Evolutionary conservation across 2,888 invertebrate species (phyloP).

Genomic region (Hypomecis atomaria): DNA sequence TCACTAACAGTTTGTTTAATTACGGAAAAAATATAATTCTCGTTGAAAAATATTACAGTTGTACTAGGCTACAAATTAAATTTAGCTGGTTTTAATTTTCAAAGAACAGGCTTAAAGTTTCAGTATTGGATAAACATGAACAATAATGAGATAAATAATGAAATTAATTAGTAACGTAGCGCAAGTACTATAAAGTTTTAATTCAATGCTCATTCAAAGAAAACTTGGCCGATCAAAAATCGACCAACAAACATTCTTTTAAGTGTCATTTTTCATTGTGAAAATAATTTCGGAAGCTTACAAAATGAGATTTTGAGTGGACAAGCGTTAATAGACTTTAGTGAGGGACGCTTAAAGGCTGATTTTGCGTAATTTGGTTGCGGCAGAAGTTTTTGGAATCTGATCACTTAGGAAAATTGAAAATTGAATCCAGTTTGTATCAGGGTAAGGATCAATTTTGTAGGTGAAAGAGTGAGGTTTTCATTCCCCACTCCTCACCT

Average conservation of each 20-base stretch:
- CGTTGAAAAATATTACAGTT: not conserved
- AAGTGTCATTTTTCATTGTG: conserved; percentile 74
- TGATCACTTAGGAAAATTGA: conserved; percentile 52
- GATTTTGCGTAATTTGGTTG: conserved; percentile 60
- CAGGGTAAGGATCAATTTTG: conserved; percentile 57
- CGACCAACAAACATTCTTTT: conserved; percentile 65
- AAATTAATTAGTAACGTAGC: conserved; percentile 80
- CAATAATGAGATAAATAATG: conserved; percentile 78
- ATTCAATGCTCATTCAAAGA: conserved; percentile 77
- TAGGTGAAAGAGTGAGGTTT: conserved; percentile 44
- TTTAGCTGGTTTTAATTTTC: conserved; percentile 27
- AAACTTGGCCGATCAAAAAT: conserved; percentile 65
- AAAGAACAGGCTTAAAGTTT: conserved; percentile 53
- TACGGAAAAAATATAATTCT: conserved; percentile 15
- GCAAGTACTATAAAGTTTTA: conserved; percentile 81
- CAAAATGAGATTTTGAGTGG: conserved; percentile 68
- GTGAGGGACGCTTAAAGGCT: conserved; percentile 53
- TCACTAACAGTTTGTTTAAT: conserved; percentile 26
- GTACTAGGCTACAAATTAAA: not conserved
- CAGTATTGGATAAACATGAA: conserved; percentile 72
- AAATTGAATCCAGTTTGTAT: conserved; percentile 56
- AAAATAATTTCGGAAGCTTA: conserved; percentile 76
- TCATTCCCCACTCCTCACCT: conserved; percentile 62
- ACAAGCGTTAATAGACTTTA: conserved; percentile 65
- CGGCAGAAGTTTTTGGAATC: conserved; percentile 76